Evolutionary conservation across 2,113 vertebrate species (phyloP).

Genomic region (Syngnathus typhle): DNA sequence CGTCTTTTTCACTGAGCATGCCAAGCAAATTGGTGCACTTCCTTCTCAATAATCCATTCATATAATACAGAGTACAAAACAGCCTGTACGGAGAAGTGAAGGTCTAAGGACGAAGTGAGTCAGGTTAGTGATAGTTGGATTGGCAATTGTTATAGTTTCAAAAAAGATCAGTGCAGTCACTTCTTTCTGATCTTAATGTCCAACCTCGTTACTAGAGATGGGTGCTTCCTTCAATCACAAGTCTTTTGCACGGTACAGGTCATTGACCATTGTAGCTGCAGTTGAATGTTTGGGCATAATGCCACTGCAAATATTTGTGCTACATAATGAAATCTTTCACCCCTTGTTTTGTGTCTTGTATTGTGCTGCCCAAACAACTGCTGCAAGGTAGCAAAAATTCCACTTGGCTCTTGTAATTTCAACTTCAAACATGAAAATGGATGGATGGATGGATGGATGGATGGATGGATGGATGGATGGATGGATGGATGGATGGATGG

Average conservation of each 20-base stretch:
- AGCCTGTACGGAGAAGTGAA: constrained; percentile 33
- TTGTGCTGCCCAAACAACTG: neutral
- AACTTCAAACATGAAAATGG: neutral
- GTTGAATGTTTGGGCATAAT: constrained; percentile 41
- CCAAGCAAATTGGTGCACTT: constrained; percentile 51
- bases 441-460: no score
- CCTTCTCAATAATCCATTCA: constrained; percentile 50
- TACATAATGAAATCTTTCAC: constrained; percentile 32
- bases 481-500: no score
- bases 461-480: no score
- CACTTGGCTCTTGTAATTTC: neutral
- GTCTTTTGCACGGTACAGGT: constrained; percentile 22
- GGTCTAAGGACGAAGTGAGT: constrained; percentile 21
- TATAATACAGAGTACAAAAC: constrained; percentile 25
- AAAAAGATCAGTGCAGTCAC: neutral
- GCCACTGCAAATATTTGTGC: constrained; percentile 29
- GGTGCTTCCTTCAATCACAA: constrained; percentile 14
- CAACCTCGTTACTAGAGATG: constrained; percentile 16
- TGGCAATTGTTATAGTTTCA: neutral
- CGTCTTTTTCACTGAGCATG: constrained; percentile 23
- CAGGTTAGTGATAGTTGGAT: constrained; percentile 16
- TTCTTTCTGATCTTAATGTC: neutral
- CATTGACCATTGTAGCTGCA: constrained; percentile 35
- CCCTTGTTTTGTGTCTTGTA: neutral
- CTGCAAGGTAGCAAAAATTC: neutral